Evolutionary conservation across 2,113 vertebrate species (phyloP).

Genomic region (Salvelinus namaycush): DNA sequence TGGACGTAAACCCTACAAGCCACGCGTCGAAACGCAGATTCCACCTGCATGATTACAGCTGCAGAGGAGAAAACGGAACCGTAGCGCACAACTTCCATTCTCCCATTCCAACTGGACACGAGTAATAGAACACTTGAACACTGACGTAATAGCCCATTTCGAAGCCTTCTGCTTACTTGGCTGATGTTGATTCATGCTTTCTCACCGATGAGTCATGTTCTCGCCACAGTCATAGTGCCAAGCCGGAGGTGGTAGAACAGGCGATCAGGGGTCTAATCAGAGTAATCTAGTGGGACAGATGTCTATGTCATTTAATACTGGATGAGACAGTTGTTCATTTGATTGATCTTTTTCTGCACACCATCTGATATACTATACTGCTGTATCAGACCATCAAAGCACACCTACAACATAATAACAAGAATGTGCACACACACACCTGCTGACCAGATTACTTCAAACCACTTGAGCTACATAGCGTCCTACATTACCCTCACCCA

Average conservation of each 20-base stretch:
- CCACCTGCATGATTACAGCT: slow-evolving; percentile 75
- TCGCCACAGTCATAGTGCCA: not conserved
- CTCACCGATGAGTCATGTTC: not conserved
- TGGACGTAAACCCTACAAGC: not conserved
- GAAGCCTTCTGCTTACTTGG: not conserved
- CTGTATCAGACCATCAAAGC: not conserved
- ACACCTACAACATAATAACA: not conserved
- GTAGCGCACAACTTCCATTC: slow-evolving; percentile 31
- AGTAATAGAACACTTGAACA: not conserved
- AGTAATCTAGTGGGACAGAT: slow-evolving; percentile 25
- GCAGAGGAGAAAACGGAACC: slow-evolving; percentile 50
- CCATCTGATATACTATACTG: not conserved
- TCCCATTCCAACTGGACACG: not conserved
- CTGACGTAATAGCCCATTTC: not conserved
- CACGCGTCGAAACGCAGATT: slow-evolving; percentile 48
- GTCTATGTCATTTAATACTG: slow-evolving; percentile 27
- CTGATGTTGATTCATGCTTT: not conserved
- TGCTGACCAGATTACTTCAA: not conserved
- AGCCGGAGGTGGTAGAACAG: not conserved
- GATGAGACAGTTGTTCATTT: slow-evolving; percentile 11
- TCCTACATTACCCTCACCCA: too few species aligned
- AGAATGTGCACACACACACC: not conserved
- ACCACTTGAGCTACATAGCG: not conserved
- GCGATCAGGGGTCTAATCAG: slow-evolving; percentile 13
- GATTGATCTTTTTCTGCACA: not conserved